Conservation (phyloP, 1,140 invertebrate genomes). For the Brachionus asplanchnoidis region DNA sequence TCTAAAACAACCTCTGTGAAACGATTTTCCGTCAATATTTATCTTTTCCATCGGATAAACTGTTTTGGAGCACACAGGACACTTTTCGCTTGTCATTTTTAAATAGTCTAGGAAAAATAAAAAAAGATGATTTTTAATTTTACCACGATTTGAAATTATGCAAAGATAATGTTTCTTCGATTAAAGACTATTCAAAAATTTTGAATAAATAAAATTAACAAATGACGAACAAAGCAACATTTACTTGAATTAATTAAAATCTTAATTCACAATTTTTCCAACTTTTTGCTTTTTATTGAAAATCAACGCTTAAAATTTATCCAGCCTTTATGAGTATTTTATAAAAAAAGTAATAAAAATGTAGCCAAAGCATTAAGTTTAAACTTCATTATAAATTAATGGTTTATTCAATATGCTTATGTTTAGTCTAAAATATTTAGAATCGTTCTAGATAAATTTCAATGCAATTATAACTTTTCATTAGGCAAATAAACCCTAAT, state of each 20-base stretch:
- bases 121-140: not conserved
- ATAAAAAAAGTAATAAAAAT: not conserved
- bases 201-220: not conserved
- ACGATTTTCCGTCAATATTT: conserved; percentile 69
- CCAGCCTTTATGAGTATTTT: not conserved
- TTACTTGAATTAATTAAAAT: not conserved
- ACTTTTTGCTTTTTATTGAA: not conserved
- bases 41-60: conserved; percentile 76
- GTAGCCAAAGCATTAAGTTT: not conserved
- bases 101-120: not conserved
- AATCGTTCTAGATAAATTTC: not conserved
- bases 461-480: not conserved
- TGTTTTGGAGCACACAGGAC: conserved; percentile 67
- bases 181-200: not conserved
- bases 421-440: not conserved
- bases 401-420: not conserved
- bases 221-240: not conserved
- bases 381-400: not conserved
- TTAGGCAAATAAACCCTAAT: not conserved
- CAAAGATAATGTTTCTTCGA: not conserved
- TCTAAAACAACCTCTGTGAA: conserved; percentile 73
- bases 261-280: not conserved
- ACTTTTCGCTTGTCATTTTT: conserved; percentile 60
- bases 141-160: not conserved
- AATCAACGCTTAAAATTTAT: not conserved